Base-by-base conservation (phyloP, 2,888 invertebrate genomes). In the Lepidocyrtinus sp. region DNA sequence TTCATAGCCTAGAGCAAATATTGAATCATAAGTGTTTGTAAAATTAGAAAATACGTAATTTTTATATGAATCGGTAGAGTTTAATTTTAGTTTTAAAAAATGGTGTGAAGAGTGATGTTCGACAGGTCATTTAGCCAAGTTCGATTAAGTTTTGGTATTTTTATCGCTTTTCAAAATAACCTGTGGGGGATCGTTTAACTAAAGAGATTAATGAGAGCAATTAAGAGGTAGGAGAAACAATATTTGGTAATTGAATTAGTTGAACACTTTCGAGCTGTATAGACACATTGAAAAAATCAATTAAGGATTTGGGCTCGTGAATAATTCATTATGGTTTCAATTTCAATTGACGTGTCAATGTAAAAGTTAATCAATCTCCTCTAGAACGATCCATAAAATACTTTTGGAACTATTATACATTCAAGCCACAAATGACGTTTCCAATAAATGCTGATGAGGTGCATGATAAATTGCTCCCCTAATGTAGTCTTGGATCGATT, bases 1-100 rank as follows among this genome's bases (percentile, higher is more conserved):
- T 50, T 50, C 50, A 12, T 12, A 36, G 50, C 17, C 1, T 12
- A n/a, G 2, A 50, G 15, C 50, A 50, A 50, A 50, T 50, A 50
- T 50, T 50, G 50, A 50, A 50, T 50, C 15, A 50, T 50, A 50
- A 50, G 50, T 50, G 50, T 50, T 50, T 36, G 36, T 36, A 7
- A 12, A 5, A 36, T 36, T 50, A 7, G 50, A 7, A 50, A 50
- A 50, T 12, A 50, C 12, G 50, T 50, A n/a, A n/a, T n/a, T 50
- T 50, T 50, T n/a, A n/a, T n/a, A n/a, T n/a, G n/a, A n/a, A n/a
- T n/a, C n/a, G n/a, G n/a, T n/a, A n/a, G n/a, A 36, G 12, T 36
- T 36, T 12, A 5, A 36, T 7, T 36, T 36, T 12, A 36, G 36
- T 36, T 36, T 36, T 5, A 36, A 36, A 36, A 36, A 36, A 36